Conservation (phyloP, 1,140 invertebrate genomes). For the Chrysoperla carnea region DNA sequence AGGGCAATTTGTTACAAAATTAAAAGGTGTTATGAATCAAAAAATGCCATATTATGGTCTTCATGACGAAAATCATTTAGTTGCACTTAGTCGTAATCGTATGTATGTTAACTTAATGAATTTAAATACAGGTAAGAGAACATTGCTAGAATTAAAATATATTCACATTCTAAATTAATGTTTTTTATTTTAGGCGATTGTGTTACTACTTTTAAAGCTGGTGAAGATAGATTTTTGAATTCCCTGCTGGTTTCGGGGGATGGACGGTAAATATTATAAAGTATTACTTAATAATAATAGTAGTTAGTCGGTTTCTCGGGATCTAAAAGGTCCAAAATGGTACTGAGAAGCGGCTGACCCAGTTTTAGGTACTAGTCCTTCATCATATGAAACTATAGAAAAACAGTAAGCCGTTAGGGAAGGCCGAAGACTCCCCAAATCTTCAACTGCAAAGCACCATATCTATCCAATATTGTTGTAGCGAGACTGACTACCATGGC, state of each 20-base stretch:
- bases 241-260: slow-evolving; percentile 73
- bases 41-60: slow-evolving; percentile 80
- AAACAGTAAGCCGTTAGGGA: too few species aligned
- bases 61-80: slow-evolving; percentile 59
- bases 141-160: too few species aligned
- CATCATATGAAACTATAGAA: too few species aligned
- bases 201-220: slow-evolving; percentile 74
- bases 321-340: too few species aligned
- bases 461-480: too few species aligned
- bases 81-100: slow-evolving; percentile 64
- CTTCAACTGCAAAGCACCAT: too few species aligned
- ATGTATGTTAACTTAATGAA: slow-evolving; percentile 88
- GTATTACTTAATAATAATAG: not conserved
- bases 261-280: slow-evolving; percentile 36
- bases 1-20: slow-evolving; percentile 47
- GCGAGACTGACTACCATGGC: too few species aligned
- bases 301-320: too few species aligned
- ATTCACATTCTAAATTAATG: too few species aligned
- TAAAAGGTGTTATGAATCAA: slow-evolving; percentile 82
- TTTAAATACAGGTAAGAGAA: slow-evolving; percentile 38
- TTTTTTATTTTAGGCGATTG: slow-evolving; percentile 45
- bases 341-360: too few species aligned
- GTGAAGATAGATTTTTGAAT: slow-evolving; percentile 75
- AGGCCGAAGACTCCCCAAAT: too few species aligned
- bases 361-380: too few species aligned